phyloP scores from a whole-genome alignment of 2,888 invertebrate genomes.

The Arge pagana region DNA sequence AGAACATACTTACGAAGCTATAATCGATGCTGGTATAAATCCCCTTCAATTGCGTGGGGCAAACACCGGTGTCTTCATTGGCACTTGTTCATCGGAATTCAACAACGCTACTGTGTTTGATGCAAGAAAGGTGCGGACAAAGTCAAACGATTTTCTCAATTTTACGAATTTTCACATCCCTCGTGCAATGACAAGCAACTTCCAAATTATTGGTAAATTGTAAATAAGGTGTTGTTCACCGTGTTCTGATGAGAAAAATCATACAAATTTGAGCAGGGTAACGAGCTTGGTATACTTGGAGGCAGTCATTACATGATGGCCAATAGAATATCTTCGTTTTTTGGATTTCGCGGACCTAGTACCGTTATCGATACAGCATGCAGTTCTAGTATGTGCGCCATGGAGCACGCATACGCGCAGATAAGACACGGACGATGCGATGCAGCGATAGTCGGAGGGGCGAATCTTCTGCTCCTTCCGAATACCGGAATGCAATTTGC shows the following conservation, averaged over 20 bases:
- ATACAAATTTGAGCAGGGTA: slow-evolving; percentile 44
- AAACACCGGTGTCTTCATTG: slow-evolving; percentile 60
- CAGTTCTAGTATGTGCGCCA: slow-evolving; percentile 28
- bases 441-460: slow-evolving; percentile 63
- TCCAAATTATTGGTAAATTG: slow-evolving; percentile 35
- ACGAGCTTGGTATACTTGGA: slow-evolving; percentile 59
- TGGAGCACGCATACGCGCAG: slow-evolving; percentile 30
- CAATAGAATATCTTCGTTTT: slow-evolving; percentile 60
- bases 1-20: slow-evolving; percentile 14
- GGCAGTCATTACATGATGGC: slow-evolving; percentile 12
- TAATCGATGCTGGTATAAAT: slow-evolving; percentile 26
- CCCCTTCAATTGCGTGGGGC: slow-evolving; percentile 59
- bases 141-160: slow-evolving; percentile 33
- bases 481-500: slow-evolving; percentile 10
- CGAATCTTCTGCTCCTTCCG: slow-evolving; percentile 61
- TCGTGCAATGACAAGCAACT: not conserved
- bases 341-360: slow-evolving; percentile 42
- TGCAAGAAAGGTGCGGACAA: slow-evolving; percentile 52
- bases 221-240: not conserved
- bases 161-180: not conserved
- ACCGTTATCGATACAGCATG: slow-evolving; percentile 32
- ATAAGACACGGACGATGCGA: slow-evolving; percentile 31
- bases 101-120: no score
- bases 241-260: no score
- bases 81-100: slow-evolving; percentile 65